Percentiles rank a stretch among this genome's conserved stretches.
phyloP scores from a whole-genome alignment of 2,113 vertebrate species.

The Daboia siamensis region DNA sequence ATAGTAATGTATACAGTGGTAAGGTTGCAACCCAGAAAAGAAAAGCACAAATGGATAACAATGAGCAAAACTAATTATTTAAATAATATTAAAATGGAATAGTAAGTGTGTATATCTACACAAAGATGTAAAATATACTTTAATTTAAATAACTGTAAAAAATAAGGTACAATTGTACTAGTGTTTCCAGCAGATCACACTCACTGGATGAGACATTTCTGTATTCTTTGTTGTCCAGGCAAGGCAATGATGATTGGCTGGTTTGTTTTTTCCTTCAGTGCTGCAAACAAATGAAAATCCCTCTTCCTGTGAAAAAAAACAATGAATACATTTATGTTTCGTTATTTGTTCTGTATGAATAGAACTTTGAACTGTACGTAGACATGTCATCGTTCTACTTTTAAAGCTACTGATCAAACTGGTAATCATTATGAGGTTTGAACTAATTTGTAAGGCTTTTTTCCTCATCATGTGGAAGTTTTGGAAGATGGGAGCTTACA shows the following conservation, averaged over 20 bases:
- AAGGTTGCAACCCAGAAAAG: not conserved
- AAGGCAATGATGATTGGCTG: not conserved
- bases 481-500: conserved; percentile 15
- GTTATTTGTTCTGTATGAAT: conserved; percentile 13
- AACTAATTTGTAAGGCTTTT: not conserved
- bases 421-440: conserved; percentile 16
- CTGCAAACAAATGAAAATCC: not conserved
- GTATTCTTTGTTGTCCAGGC: not conserved
- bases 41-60: not conserved
- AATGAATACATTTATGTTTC: not conserved
- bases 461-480: not conserved
- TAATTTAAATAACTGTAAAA: not conserved
- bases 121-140: not conserved
- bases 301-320: not conserved
- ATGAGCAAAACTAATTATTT: not conserved
- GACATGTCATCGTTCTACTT: conserved; percentile 28
- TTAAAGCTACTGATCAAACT: not conserved
- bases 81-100: not conserved
- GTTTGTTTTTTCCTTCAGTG: not conserved
- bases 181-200: not conserved
- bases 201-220: not conserved
- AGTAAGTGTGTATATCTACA: not conserved
- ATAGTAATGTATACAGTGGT: not conserved
- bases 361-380: not conserved
- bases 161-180: not conserved